A percentile compares a stretch with the other conserved stretches of the same genome.
Evolutionary conservation across 1,140 invertebrate species (phyloP).

Genomic region (Hycleus cichorii): DNA sequence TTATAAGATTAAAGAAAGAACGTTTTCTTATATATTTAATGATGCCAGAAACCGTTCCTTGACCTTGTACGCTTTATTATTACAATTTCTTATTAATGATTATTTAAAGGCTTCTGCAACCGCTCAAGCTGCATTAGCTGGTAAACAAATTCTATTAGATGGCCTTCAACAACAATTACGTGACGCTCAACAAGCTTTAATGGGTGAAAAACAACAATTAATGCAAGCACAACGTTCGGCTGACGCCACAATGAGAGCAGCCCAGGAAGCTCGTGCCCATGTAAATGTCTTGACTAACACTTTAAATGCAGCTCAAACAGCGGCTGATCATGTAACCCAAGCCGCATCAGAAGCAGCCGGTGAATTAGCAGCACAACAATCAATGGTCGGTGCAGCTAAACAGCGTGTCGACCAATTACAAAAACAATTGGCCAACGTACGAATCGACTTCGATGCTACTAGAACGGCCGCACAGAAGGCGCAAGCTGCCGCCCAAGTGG

Average conservation of each 20-base stretch:
- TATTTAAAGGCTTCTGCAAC: slow-evolving; percentile 49
- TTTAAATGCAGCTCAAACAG: slow-evolving; percentile 60
- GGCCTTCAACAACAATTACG: slow-evolving; percentile 59
- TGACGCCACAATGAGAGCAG: slow-evolving; percentile 52
- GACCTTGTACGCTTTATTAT: neutral
- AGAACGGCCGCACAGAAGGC: slow-evolving; percentile 57
- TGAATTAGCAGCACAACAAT: slow-evolving; percentile 60
- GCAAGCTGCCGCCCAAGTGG: slow-evolving; percentile 44
- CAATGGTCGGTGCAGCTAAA: slow-evolving; percentile 60
- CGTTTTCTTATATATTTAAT: neutral
- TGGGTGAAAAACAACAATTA: slow-evolving; percentile 57
- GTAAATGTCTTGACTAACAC: slow-evolving; percentile 48
- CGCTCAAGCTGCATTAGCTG: slow-evolving; percentile 59
- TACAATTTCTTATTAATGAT: neutral
- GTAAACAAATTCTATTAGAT: slow-evolving; percentile 53
- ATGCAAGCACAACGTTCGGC: slow-evolving; percentile 59
- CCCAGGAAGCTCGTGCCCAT: slow-evolving; percentile 60
- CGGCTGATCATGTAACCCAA: slow-evolving; percentile 55
- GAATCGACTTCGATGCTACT: slow-evolving; percentile 61
- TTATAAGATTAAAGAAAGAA: neutral
- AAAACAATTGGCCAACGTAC: slow-evolving; percentile 54
- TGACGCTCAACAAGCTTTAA: slow-evolving; percentile 54
- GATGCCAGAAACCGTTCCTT: neutral
- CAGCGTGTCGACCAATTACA: slow-evolving; percentile 51
- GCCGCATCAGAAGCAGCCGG: slow-evolving; percentile 58